Evolutionary conservation across 2,888 invertebrate genomes (phyloP), one percentile per base, ranked within the genome.

Genomic region (Eumerus sabulonum): DNA sequence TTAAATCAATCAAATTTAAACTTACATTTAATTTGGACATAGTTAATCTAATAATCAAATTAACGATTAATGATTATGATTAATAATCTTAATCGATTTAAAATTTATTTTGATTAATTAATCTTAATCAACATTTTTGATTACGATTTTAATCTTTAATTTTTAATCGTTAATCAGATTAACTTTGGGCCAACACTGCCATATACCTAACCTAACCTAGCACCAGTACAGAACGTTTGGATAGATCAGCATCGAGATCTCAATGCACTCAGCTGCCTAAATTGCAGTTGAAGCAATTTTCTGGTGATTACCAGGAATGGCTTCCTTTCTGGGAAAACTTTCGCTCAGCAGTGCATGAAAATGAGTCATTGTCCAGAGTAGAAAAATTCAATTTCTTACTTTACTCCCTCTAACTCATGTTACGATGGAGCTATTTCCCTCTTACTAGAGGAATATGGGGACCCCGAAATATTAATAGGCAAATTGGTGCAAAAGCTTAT

Each of bases 241-340:
- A n/a, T n/a, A n/a, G n/a, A 42, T 9, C 42, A 7, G 12, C 42
- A 9, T 7, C 42, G 42, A 42, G 4, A n/a, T 42, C 42, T 12
- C 27, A 11, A n/a, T n/a, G 42, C 13, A 42, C 42, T n/a, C 1
- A 7, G 13, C 13, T 42, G 1, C 42, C 42, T n/a, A 42, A 42
- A 2, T 42, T 42, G 13, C 12, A 42, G 1, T 42, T 42, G 1
- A 42, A 42, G 13, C 12, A 9, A n/a, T 42, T 42, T 42, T 42
- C 42, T n/a, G 42, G 42, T 7, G 4, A 42, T 7, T 13, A 42
- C 7, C 13, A 42, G 13, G 42, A 42, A 42, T 1, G 1, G 48
- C 18, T 57, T 45, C 47, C 35, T 42, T 59, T 47, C 17, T 59
- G 59, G 45, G 59, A 59, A 14, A 12, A 59, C 11, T 59, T 59